Evolutionary conservation across 2,797 vertebrate genomes (phyloP).

Genomic region (Hemitrygon akajei): DNA sequence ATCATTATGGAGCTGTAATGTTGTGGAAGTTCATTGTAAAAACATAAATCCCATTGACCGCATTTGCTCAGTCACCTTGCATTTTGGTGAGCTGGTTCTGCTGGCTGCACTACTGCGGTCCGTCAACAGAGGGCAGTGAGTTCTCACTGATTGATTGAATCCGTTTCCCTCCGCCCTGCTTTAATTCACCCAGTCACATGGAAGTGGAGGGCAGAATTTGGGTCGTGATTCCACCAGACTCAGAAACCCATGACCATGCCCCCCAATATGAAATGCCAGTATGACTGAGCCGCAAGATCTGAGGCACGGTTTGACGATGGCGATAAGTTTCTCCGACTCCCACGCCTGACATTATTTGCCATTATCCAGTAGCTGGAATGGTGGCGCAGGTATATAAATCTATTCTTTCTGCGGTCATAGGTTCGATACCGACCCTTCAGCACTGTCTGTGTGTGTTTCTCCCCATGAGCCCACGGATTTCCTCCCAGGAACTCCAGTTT

Average conservation of each 20-base stretch:
- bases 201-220: background rate
- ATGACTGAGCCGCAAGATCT: background rate
- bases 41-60: background rate
- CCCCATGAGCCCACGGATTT: no score
- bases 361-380: no score
- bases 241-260: background rate
- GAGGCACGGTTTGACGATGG: background rate
- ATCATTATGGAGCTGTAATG: background rate
- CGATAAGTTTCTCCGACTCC: background rate
- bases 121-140: conserved; percentile 6
- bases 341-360: background rate
- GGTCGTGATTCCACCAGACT: background rate
- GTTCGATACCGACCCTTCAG: no score
- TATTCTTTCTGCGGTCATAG: no score
- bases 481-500: no score
- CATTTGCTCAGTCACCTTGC: no score
- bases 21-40: background rate
- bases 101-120: background rate
- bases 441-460: no score
- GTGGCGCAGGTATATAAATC: no score
- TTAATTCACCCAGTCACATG: background rate
- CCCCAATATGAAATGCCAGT: background rate
- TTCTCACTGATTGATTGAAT: background rate
- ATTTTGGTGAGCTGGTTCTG: background rate
- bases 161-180: no score